These are phyloP conservation scores for Tetraodon nigroviridis DNA, from an alignment of 2,113 vertebrate genomes.

Conservation along the genomic window DNA sequence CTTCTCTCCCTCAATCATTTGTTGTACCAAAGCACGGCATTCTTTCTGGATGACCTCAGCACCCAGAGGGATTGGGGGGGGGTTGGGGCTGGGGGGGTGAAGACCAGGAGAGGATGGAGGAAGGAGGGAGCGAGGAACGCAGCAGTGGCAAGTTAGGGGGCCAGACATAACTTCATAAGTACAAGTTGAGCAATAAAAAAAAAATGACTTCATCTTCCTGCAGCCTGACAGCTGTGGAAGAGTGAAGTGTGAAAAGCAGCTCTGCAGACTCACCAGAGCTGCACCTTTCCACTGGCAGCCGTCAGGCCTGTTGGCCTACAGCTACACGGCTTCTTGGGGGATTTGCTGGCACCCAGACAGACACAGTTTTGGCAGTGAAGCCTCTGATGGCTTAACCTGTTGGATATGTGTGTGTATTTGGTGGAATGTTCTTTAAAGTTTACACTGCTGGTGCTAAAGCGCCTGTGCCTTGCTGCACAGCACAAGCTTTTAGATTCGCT, in stretches of 20 bases:
- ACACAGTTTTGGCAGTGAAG: too few relatives aligned
- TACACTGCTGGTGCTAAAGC: too few relatives aligned
- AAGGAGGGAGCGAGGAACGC: slow-evolving; percentile 27
- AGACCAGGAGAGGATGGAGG: too few relatives aligned
- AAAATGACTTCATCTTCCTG: slow-evolving; percentile 65
- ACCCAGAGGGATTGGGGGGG: slow-evolving; percentile 31
- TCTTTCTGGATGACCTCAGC: slow-evolving; percentile 74
- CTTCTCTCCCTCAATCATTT: slow-evolving; percentile 55
- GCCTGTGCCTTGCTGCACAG: too few relatives aligned
- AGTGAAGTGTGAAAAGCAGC: slow-evolving; percentile 42
- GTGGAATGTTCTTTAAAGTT: too few relatives aligned
- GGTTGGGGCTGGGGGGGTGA: neutral
- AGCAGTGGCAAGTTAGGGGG: slow-evolving; percentile 54
- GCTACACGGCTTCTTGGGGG: neutral
- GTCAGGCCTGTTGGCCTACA: slow-evolving; percentile 1
- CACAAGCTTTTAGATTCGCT: too few relatives aligned
- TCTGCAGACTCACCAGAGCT: slow-evolving; percentile 26
- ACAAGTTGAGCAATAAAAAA: slow-evolving; percentile 63
- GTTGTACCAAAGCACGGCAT: slow-evolving; percentile 64
- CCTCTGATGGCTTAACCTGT: neutral
- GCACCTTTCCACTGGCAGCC: neutral
- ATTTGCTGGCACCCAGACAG: too few relatives aligned
- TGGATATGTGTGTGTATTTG: neutral
- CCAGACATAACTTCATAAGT: slow-evolving; percentile 71
- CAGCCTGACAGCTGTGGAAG: slow-evolving; percentile 50